Percentiles rank a stretch among this genome's conserved stretches.
These are phyloP conservation scores for roundworm (Caenorhabditis elegans) DNA, from an alignment of 1,140 invertebrate species.

Conservation along the genomic window DNA sequence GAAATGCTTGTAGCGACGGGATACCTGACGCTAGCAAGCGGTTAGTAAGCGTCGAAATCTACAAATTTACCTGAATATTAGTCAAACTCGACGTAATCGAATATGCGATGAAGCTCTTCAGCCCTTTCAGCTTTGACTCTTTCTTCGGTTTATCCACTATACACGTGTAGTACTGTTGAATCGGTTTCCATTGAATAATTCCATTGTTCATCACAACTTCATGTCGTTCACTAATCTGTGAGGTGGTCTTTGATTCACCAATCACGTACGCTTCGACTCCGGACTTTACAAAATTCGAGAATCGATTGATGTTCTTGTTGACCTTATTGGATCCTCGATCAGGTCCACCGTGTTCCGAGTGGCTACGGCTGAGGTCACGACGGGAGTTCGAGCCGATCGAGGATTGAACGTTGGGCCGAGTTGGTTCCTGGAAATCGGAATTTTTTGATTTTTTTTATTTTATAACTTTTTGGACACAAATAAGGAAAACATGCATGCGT, in stretches of 20 bases:
- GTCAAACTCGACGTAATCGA: conserved; percentile 88
- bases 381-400: background rate
- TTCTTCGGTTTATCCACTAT: conserved; percentile 79
- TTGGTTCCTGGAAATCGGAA: background rate
- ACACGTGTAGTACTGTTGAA: conserved; percentile 77
- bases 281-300: conserved; percentile 87
- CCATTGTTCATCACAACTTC: conserved; percentile 74
- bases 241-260: conserved; percentile 75
- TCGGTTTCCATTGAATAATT: conserved; percentile 76
- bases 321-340: conserved; percentile 17
- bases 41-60: background rate
- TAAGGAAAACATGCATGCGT: no score
- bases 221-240: conserved; percentile 78
- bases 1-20: conserved; percentile 95
- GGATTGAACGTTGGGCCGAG: background rate
- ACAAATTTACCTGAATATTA: conserved; percentile 75
- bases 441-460: no score
- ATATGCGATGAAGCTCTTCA: conserved; percentile 96
- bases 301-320: conserved; percentile 70
- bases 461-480: no score
- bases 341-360: conserved; percentile 2
- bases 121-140: conserved; percentile 90
- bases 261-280: conserved; percentile 88
- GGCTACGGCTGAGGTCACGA: conserved; percentile 10
- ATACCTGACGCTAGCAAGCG: conserved; percentile 71